A percentile compares a stretch with the other conserved stretches of the same genome.
phyloP scores from a whole-genome alignment of 1,140 invertebrate species.

The Trissolcus basalis region DNA sequence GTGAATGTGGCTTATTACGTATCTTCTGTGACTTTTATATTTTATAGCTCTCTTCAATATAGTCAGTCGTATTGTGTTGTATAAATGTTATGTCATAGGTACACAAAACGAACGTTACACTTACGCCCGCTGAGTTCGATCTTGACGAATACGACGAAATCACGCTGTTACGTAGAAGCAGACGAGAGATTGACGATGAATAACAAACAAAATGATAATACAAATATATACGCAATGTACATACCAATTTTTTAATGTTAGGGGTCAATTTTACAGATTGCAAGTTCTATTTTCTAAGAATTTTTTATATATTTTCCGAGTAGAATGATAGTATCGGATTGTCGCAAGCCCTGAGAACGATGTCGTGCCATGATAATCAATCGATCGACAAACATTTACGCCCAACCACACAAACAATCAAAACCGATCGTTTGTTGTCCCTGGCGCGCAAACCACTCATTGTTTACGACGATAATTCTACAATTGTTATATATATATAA shows the following conservation, averaged over 20 bases:
- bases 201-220: constrained; percentile 50
- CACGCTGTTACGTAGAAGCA: neutral
- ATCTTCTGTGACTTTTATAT: constrained; percentile 52
- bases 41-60: constrained; percentile 48
- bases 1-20: constrained; percentile 43
- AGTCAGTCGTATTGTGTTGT: constrained; percentile 42
- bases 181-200: constrained; percentile 24
- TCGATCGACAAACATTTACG: constrained; percentile 8
- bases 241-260: constrained; percentile 57
- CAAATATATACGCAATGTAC: constrained; percentile 49
- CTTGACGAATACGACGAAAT: constrained; percentile 51
- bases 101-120: constrained; percentile 37
- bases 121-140: constrained; percentile 55
- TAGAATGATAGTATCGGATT: constrained; percentile 53
- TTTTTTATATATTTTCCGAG: constrained; percentile 55
- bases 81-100: constrained; percentile 50
- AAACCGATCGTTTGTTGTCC: constrained; percentile 11
- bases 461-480: constrained; percentile 39
- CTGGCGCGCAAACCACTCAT: constrained; percentile 31
- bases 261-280: constrained; percentile 55
- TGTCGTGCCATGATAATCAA: constrained; percentile 1
- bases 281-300: constrained; percentile 56
- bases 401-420: constrained; percentile 6
- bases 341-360: constrained; percentile 3
- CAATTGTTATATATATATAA: constrained; percentile 35